A percentile compares a stretch with the other conserved stretches of the same genome.
Evolutionary conservation across 2,113 vertebrate genomes (phyloP).

Genomic region (Sus scrofa): DNA sequence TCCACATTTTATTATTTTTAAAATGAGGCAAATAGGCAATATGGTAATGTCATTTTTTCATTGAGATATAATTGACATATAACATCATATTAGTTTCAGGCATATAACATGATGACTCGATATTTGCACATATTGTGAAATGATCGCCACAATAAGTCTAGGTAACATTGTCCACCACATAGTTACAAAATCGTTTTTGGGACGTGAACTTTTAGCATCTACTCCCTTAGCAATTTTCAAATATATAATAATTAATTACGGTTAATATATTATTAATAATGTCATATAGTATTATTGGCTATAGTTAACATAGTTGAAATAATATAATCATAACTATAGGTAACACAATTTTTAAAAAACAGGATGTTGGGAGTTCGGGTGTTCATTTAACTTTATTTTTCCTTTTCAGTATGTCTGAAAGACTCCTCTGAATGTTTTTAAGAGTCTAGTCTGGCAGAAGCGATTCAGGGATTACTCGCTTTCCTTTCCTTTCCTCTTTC

Average conservation of each 20-base stretch:
- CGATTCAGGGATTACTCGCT: not conserved
- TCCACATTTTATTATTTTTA: not conserved
- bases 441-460: not conserved
- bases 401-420: constrained; percentile 1
- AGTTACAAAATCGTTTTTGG: not conserved
- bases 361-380: not conserved
- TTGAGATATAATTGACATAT: not conserved
- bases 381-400: constrained; percentile 2
- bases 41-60: not conserved
- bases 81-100: not conserved
- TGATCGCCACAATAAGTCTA: not conserved
- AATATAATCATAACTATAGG: not conserved
- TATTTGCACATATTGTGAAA: not conserved
- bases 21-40: not conserved
- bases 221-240: not conserved
- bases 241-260: not conserved
- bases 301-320: not conserved
- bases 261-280: not conserved
- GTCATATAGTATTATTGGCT: not conserved
- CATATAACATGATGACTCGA: not conserved
- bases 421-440: not conserved
- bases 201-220: not conserved
- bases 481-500: not conserved
- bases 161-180: not conserved
- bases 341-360: not conserved